phyloP scores from a whole-genome alignment of 2,113 vertebrate genomes.

The Malurus cyaneus region DNA sequence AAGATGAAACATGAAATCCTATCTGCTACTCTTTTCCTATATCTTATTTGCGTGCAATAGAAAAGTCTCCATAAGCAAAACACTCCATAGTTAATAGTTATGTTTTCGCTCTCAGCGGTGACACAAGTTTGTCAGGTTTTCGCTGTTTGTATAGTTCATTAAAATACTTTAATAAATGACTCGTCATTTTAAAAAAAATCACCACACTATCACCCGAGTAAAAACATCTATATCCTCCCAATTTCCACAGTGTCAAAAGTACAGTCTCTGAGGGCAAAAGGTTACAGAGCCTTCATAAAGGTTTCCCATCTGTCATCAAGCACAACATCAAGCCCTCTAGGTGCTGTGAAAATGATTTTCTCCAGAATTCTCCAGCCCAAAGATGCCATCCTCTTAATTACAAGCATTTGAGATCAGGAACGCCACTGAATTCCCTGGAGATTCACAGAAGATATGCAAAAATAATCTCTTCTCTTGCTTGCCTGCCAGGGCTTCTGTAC shows the following conservation, averaged over 20 bases:
- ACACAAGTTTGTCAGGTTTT: constrained; percentile 56
- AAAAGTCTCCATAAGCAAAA: neutral
- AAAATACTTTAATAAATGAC: constrained; percentile 52
- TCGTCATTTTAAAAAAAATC: constrained; percentile 39
- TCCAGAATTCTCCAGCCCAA: constrained; percentile 36
- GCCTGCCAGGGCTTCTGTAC: constrained; percentile 55
- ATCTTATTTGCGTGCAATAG: neutral
- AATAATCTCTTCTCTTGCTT: constrained; percentile 53
- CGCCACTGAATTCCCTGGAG: constrained; percentile 47
- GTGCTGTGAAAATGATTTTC: constrained; percentile 60
- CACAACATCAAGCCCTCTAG: constrained; percentile 47
- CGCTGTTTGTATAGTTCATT: constrained; percentile 42
- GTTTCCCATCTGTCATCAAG: constrained; percentile 54
- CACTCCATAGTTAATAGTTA: constrained; percentile 19
- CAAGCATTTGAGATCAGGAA: constrained; percentile 64
- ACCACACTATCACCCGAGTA: constrained; percentile 27
- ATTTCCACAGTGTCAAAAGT: constrained; percentile 46
- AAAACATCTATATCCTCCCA: constrained; percentile 63
- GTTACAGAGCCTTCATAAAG: constrained; percentile 54
- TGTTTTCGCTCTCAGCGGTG: constrained; percentile 55
- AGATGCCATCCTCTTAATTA: constrained; percentile 72
- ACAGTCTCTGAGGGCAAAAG: constrained; percentile 55
- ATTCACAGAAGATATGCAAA: constrained; percentile 58
- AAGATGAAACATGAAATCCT: neutral
- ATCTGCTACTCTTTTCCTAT: constrained; percentile 18